Base-by-base conservation (phyloP, 2,888 invertebrate species). In the Chrysolina oricalcia region DNA sequence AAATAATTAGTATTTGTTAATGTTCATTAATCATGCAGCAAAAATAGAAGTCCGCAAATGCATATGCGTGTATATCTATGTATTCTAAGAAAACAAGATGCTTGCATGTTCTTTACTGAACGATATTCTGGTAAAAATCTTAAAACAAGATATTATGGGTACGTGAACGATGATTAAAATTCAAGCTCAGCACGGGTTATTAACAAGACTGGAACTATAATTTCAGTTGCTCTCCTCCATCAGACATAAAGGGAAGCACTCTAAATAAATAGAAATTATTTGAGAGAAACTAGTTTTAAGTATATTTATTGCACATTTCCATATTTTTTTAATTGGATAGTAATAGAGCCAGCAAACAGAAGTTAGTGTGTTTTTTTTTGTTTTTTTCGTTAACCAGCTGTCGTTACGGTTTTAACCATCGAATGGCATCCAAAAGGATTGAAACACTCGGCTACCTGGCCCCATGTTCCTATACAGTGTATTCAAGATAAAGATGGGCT, bases 1-100 rank as follows among this genome's bases (percentile, higher is more conserved):
- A 62, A 74, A 74, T 74, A 74, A 74, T 74, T 70, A 74, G 74
- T 71, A 71, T 74, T 74, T 74, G 74, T 74, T 74, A 74, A 74
- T 74, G 63, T 62, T 66, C 74, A 74, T 74, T 74, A 74, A 74
- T 74, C 74, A 74, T 74, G 50, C 17, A 50, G 50, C 65, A 66
- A 62, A 74, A 67, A 74, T 66, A 74, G 71, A 70, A 59, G 27
- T 59, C n/a, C 59, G 23, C 27, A 27, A 59, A 59, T 59, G 59
- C 59, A n/a, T 59, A 59, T 59, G 59, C 59, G 27, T 27, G 59
- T 59, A n/a, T 35, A 59, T 59, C 35, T 59, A 59, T 59, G 35
- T 59, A 59, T 59, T n/a, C 23, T n/a, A 59, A 35, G 59, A 35
- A 35, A 27, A 27, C 59, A 59, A 23, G 59, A n/a, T 59, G 27